Conservation (phyloP, 2,888 invertebrate genomes). For the Lepetodrilus schrolli region DNA sequence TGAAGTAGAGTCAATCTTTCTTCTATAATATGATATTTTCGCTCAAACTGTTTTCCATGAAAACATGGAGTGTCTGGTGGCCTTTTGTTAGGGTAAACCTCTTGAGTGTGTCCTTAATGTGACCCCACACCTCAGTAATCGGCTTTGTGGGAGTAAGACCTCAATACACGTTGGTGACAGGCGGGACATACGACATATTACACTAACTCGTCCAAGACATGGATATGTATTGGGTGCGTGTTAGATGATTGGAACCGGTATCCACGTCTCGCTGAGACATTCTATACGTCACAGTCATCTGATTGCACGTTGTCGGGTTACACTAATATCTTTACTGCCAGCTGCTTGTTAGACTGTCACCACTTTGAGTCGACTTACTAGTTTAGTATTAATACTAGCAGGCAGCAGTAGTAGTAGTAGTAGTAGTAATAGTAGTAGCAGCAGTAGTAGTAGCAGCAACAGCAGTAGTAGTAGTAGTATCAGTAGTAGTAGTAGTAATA, state of each 20-base stretch:
- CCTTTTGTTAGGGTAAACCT: conserved; percentile 16
- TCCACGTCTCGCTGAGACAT: neutral
- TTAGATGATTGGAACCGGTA: conserved; percentile 20
- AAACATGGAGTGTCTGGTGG: conserved; percentile 18
- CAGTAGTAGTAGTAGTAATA: too few species aligned
- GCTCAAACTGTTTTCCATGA: conserved; percentile 23
- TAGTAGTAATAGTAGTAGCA: too few species aligned
- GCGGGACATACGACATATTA: neutral
- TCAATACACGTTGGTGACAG: neutral
- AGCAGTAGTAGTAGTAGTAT: too few species aligned
- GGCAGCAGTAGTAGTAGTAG: too few species aligned
- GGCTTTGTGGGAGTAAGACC: conserved; percentile 13
- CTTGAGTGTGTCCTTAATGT: neutral
- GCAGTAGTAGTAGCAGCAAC: too few species aligned
- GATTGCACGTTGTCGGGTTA: neutral
- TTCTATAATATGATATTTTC: conserved; percentile 27
- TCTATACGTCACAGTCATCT: neutral
- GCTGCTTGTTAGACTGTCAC: too few species aligned
- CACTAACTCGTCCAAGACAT: neutral
- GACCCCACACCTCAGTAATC: conserved; percentile 19
- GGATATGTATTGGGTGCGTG: neutral
- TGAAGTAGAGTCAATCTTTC: conserved; percentile 23
- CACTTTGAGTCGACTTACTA: too few species aligned
- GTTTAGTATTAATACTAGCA: too few species aligned
- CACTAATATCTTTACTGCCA: neutral